Evolutionary conservation across 2,888 invertebrate genomes (phyloP), one percentile per base, ranked within the genome.

Genomic region (Oligia fasciuncula): DNA sequence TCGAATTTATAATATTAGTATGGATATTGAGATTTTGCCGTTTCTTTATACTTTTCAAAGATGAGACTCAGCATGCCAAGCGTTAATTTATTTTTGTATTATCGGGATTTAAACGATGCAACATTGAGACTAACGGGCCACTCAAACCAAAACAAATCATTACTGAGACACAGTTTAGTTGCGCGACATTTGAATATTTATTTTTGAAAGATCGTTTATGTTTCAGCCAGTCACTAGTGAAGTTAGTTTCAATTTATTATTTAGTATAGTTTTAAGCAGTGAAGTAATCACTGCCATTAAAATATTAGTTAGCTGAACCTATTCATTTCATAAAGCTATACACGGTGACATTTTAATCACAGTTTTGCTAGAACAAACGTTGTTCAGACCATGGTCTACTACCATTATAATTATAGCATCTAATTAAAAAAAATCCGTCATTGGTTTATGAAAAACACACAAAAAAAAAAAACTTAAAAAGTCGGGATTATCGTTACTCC

Each of bases 141-240:
- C 75, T 76, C 70, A 43, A 74, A 68, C 71, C 40, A 76, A 84
- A 84, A 73, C 63, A 73, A 81, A 78, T 66, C 40, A 81, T 81
- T 82, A 73, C 79, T 54, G 40, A 85, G 57, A 73, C 74, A 75
- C 49, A 67, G 68, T 73, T 81, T 66, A 85, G 74, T 85, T 77
- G 62, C 19, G 62, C 62, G 85, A 46, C 72, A 74, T 77, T 77
- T 73, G 11, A 67, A 83, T 76, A 76, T 73, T 70, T 76, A 73
- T 84, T 84, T 78, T 66, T 68, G 66, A 67, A 62, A 62, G 4
- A 14, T 62, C 40, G 46, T 71, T 82, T 62, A 46, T n/a, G 40
- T 70, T 80, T 82, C 3, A 43, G 57, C 17, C 67, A 49, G 49
- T 54, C n/a, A 46, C 66, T 35, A 19, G n/a, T 65, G 46, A 29